Evolutionary conservation across 1,140 invertebrate species (phyloP).

Genomic region (Drosophila sturtevanti): DNA sequence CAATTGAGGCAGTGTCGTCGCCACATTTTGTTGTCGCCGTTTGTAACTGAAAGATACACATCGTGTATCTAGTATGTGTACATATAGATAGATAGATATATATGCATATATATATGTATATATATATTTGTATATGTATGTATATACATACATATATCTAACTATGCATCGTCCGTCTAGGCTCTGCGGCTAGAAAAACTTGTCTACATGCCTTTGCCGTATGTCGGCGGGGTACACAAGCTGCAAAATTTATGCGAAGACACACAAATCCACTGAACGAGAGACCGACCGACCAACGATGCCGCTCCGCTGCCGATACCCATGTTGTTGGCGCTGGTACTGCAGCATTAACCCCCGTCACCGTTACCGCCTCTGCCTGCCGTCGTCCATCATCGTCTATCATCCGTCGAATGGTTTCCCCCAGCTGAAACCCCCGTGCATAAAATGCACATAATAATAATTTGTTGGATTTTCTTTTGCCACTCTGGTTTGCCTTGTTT

Average conservation of each 20-base stretch:
- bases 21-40: conserved; percentile 11
- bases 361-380: not conserved
- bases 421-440: conserved; percentile 24
- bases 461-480: conserved; percentile 64
- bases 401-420: not conserved
- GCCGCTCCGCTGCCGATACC: conserved; percentile 27
- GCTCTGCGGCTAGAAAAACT: conserved; percentile 52
- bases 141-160: conserved; percentile 22
- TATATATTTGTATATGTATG: not conserved
- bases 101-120: no score
- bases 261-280: conserved; percentile 82
- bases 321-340: conserved; percentile 25
- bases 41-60: conserved; percentile 44
- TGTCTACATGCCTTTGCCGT: conserved; percentile 71
- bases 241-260: conserved; percentile 82
- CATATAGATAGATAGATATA: no score
- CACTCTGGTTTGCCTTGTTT: conserved; percentile 70
- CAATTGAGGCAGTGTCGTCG: conserved; percentile 15
- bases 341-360: conserved; percentile 2
- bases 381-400: not conserved
- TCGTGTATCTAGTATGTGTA: conserved; percentile 17
- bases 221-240: conserved; percentile 42
- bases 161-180: conserved; percentile 14
- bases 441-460: conserved; percentile 57
- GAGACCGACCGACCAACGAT: conserved; percentile 63